Evolutionary conservation across 2,888 invertebrate species (phyloP), one percentile per base, ranked within the genome.

Genomic region (Eupithecia exiguata): DNA sequence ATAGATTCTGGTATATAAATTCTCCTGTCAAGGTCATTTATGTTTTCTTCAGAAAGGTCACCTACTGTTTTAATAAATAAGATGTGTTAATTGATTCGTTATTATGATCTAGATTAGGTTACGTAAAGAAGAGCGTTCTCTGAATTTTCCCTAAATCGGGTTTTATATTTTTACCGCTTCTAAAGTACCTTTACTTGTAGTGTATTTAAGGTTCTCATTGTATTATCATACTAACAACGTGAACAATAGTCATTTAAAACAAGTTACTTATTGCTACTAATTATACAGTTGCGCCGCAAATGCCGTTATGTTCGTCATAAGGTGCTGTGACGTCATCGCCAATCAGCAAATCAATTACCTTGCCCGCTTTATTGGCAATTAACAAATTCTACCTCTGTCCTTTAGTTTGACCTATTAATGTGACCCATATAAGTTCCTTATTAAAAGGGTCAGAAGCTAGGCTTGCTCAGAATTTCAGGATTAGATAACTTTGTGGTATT

Each of bases 331-430:
- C 86, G 84, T 86, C 83, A 86, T 78, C 72, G 49, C 68, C 82
- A 85, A 84, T 83, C 82, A 80, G 77, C 79, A 80, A 75, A 74
- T 83, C 81, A 82, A 82, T 80, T 78, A 79, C 81, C 81, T 82
- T 78, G 81, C 78, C 78, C 81, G 84, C 81, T 82, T 87, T 87
- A 84, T 80, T 82, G 80, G 78, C 84, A 86, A 87, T 88, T 86
- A 87, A 81, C 84, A 75, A 79, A 81, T 79, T 80, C 80, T 82
- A 81, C 82, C 82, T 84, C 79, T 77, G 79, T 82, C 79, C 84
- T 79, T 79, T 77, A 69, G 69, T 77, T 81, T 78, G 77, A 80
- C 76, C 77, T 69, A 30, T 75, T 74, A 72, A 67, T 71, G 49
- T 74, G 76, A 71, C 77, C 78, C 65, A 77, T 68, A 76, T 78